Conservation (phyloP, 2,888 invertebrate species). For the Baronia brevicornis region DNA sequence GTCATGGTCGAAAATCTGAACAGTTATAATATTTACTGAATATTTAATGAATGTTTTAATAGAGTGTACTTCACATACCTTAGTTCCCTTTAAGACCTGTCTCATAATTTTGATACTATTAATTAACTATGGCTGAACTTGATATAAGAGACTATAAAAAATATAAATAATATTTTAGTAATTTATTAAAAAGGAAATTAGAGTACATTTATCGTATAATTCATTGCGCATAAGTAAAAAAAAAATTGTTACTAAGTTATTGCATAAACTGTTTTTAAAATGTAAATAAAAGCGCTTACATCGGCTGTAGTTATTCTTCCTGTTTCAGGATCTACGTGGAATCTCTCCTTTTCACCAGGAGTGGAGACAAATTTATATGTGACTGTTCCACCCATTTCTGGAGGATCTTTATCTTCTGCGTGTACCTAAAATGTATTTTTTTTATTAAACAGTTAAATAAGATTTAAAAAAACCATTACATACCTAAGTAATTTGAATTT, state of each 20-base stretch:
- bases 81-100: conserved; percentile 5
- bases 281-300: conserved; percentile 48
- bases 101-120: no score
- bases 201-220: background rate
- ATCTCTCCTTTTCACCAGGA: conserved; percentile 83
- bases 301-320: conserved; percentile 85
- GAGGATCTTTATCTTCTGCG: conserved; percentile 84
- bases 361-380: conserved; percentile 88
- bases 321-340: conserved; percentile 84
- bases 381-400: conserved; percentile 85
- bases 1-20: conserved; percentile 89
- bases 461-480: no score
- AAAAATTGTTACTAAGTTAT: background rate
- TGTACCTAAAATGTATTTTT: conserved; percentile 80
- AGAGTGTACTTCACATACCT: conserved; percentile 6
- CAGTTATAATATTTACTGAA: conserved; percentile 5
- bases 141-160: background rate
- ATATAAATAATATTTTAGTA: background rate
- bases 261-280: background rate
- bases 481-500: no score
- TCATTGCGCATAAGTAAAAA: conserved; percentile 2
- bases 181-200: background rate
- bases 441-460: conserved; percentile 3
- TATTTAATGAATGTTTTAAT: background rate
- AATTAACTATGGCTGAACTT: conserved; percentile 1